Base-by-base conservation (phyloP, 2,888 invertebrate genomes). In the Sinelater perroti region DNA sequence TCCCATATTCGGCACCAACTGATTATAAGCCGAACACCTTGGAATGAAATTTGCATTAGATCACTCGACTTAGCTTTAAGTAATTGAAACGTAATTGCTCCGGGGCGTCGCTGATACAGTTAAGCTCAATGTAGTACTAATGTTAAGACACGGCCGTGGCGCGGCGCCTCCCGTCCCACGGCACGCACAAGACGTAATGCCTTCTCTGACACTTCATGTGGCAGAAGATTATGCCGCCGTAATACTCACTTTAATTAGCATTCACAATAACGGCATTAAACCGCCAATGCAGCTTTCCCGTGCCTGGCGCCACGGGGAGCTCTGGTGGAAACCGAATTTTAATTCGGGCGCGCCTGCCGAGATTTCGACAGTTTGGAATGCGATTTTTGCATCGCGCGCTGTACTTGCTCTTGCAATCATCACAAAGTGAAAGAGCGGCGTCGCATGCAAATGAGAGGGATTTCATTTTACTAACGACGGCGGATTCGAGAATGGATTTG, bases 381-480 rank as follows among this genome's bases (percentile, higher is more conserved):
- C 10, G 1, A 21, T 40, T 40, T 40, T 40, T 40, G 14, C 13
- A n/a, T 24, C 35, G 20, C 26, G 17, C 10, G 44, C 10, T 44
- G 16, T 30, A 10, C 44, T 18, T 46, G 8, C 13, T 30, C n/a
- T 6, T 33, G 26, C n/a, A 35, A 44, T 52, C 24, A 44, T 35
- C 35, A 35, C 35, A 53, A 45, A 35, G 35, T 44, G 35, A 21
- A 45, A 33, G 33, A 44, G 35, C 35, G 33, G 18, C 31, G 38
- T 33, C 26, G 44, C 51, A 51, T 51, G 31, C 42, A 51, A 51
- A 51, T 51, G 51, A 42, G 42, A 24, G 11, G 10, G 42, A 33
- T 53, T 53, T 45, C 35, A 35, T 53, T 53, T 45, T 36, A 20
- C 35, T 45, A 53, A 53, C 33, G 35, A 44, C 10, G 40, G 35